Conservation (phyloP, 2,113 vertebrate genomes). For the Megaptera novaeangliae region DNA sequence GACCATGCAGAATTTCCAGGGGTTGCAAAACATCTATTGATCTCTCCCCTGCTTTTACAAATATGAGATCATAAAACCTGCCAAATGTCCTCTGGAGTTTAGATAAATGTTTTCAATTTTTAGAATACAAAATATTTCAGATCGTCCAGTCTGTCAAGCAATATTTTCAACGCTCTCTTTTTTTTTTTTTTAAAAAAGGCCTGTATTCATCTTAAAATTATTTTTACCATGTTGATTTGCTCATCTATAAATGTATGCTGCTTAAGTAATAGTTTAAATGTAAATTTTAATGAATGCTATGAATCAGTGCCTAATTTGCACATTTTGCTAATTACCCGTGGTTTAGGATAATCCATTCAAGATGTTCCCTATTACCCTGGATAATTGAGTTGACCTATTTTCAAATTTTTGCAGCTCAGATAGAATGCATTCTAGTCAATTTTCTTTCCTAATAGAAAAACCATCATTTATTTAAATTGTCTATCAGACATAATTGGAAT, state of each 20-base stretch:
- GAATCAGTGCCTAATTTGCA: slow-evolving; percentile 78
- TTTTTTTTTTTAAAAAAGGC: slow-evolving; percentile 6
- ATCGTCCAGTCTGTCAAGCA: background rate
- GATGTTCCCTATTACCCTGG: slow-evolving; percentile 72
- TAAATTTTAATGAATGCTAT: slow-evolving; percentile 74
- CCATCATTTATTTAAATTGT: slow-evolving; percentile 73
- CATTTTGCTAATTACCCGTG: slow-evolving; percentile 78
- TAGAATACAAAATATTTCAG: slow-evolving; percentile 27
- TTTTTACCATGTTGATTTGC: slow-evolving; percentile 66
- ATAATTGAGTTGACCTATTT: slow-evolving; percentile 77
- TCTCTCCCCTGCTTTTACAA: background rate
- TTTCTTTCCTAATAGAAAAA: slow-evolving; percentile 71
- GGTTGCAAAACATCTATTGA: background rate
- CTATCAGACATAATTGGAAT: slow-evolving; percentile 67
- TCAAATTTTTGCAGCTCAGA: slow-evolving; percentile 68
- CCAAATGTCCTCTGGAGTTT: background rate
- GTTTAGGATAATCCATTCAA: slow-evolving; percentile 75
- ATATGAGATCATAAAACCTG: slow-evolving; percentile 19
- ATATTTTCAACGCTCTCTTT: slow-evolving; percentile 22
- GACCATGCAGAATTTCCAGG: background rate
- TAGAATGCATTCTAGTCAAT: slow-evolving; percentile 70
- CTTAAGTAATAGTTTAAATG: slow-evolving; percentile 74
- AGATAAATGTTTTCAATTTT: slow-evolving; percentile 16
- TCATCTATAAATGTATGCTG: slow-evolving; percentile 68
- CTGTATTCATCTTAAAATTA: slow-evolving; percentile 63